phyloP scores from a whole-genome alignment of 2,888 invertebrate species.

The Drosophila anceps region DNA sequence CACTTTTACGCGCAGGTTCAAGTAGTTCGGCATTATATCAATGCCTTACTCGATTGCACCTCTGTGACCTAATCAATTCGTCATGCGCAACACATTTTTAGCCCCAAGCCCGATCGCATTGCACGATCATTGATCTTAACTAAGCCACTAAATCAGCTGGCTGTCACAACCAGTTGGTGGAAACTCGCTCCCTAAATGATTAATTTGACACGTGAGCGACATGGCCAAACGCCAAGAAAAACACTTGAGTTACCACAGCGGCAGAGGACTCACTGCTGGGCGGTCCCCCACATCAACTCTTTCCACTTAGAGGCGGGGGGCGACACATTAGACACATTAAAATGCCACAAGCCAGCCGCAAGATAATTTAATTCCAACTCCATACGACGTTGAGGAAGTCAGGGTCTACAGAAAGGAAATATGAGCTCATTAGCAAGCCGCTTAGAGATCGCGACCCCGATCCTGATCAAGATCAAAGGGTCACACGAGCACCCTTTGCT shows the following conservation, averaged over 20 bases:
- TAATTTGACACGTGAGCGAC: constrained; percentile 79
- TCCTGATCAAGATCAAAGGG: constrained; percentile 52
- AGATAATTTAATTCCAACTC: constrained; percentile 67
- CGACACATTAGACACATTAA: constrained; percentile 78
- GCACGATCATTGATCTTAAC: constrained; percentile 56
- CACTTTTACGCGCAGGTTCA: constrained; percentile 6
- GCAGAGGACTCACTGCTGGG: constrained; percentile 45
- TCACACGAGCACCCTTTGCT: constrained; percentile 62
- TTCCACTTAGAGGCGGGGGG: constrained; percentile 44
- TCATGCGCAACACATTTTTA: constrained; percentile 26
- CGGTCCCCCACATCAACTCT: constrained; percentile 74
- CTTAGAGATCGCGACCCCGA: constrained; percentile 69
- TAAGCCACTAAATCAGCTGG: constrained; percentile 67
- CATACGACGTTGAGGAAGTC: constrained; percentile 48
- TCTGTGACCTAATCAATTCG: constrained; percentile 47
- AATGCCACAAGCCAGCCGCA: constrained; percentile 71
- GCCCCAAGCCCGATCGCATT: constrained; percentile 27
- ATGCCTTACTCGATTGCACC: constrained; percentile 11
- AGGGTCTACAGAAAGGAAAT: constrained; percentile 43
- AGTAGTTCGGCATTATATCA: constrained; percentile 11
- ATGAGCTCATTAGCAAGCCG: constrained; percentile 72
- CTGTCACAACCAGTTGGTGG: constrained; percentile 53
- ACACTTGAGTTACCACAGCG: constrained; percentile 50
- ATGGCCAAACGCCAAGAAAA: constrained; percentile 56
- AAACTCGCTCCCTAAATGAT: constrained; percentile 53